Conservation (phyloP, 1,140 invertebrate genomes). For the Latrodectus geometricus region DNA sequence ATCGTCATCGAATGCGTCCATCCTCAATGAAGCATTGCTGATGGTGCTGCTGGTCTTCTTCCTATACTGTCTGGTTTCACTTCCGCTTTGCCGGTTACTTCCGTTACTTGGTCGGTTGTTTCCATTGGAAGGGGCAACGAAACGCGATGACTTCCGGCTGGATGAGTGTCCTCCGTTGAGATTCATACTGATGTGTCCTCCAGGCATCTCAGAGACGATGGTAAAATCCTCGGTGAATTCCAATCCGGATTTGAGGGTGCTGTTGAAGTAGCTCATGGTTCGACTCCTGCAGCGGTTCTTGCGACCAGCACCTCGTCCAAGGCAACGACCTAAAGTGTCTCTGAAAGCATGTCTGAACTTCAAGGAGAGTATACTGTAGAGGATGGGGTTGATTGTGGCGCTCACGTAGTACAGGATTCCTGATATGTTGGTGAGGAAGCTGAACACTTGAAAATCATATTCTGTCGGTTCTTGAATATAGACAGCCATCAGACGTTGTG, state of each 20-base stretch:
- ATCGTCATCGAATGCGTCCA: conserved; percentile 41
- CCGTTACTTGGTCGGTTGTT: neutral
- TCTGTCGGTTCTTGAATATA: conserved; percentile 74
- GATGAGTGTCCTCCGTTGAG: neutral
- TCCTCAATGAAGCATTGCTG: conserved; percentile 21
- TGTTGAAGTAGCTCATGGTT: conserved; percentile 51
- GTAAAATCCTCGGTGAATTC: conserved; percentile 45
- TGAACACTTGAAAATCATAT: conserved; percentile 78
- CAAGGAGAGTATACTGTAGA: conserved; percentile 86
- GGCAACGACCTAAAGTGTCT: conserved; percentile 54
- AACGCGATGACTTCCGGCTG: neutral
- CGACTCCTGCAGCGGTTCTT: neutral
- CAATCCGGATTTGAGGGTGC: conserved; percentile 36
- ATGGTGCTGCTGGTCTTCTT: conserved; percentile 35
- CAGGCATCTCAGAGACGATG: conserved; percentile 34
- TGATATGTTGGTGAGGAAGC: conserved; percentile 80
- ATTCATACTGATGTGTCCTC: neutral
- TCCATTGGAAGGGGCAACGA: neutral
- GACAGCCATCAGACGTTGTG: conserved; percentile 77
- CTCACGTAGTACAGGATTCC: conserved; percentile 86
- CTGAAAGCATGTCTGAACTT: conserved; percentile 80
- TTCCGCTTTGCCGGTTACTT: neutral
- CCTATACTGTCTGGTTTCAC: neutral
- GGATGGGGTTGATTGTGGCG: conserved; percentile 84
- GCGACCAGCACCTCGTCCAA: neutral